These are phyloP conservation scores for Acrocephalus arundinaceus DNA, from an alignment of 2,113 vertebrate species.

Conservation along the genomic window DNA sequence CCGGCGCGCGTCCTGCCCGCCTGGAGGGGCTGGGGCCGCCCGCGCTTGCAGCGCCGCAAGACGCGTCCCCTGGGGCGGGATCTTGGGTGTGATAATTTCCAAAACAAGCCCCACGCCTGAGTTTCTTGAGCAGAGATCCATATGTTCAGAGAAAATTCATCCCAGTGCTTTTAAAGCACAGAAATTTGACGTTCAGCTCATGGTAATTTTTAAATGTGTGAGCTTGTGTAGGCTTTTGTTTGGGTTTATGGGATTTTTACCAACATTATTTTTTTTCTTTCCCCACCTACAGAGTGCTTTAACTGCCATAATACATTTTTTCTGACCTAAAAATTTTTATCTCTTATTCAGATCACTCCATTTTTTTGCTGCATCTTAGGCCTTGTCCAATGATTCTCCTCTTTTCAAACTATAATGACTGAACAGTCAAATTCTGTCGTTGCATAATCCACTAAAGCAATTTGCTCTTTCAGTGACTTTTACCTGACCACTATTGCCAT, in stretches of 20 bases:
- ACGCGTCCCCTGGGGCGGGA: neutral
- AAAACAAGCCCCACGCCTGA: neutral
- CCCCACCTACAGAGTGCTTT: neutral
- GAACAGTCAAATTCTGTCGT: neutral
- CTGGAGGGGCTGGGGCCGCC: no score
- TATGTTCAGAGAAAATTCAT: neutral
- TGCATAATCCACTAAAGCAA: neutral
- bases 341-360: neutral
- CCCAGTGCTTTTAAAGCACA: neutral
- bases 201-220: neutral
- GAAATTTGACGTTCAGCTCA: neutral
- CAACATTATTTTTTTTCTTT: neutral
- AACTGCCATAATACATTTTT: neutral
- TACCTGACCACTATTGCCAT: neutral
- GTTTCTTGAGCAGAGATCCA: neutral
- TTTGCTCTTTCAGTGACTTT: neutral
- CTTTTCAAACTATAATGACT: neutral
- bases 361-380: neutral
- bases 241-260: neutral
- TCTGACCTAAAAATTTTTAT: neutral
- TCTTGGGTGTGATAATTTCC: neutral
- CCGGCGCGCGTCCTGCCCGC: accelerated
- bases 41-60: accelerated
- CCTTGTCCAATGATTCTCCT: neutral
- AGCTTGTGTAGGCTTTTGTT: neutral